Conservation (phyloP, 1,140 invertebrate genomes). For the Bombus breviceps region DNA sequence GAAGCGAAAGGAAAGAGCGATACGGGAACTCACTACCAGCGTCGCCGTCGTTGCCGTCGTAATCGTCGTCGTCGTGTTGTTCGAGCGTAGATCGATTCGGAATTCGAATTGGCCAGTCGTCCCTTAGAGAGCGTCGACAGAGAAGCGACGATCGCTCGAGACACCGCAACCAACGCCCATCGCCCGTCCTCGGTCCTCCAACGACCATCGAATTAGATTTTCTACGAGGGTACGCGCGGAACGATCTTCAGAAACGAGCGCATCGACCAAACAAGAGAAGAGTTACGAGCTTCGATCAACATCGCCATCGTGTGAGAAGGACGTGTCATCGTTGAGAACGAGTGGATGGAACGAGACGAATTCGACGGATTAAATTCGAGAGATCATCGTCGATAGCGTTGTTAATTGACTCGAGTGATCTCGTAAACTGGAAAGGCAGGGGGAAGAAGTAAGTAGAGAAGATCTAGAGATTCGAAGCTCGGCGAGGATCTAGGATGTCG, state of each 20-base stretch:
- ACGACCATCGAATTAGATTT: constrained; percentile 34
- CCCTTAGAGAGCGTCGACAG: constrained; percentile 11
- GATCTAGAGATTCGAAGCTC: neutral
- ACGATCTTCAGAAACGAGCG: constrained; percentile 20
- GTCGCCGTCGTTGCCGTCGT: constrained; percentile 2
- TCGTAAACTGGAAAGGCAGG: neutral
- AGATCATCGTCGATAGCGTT: neutral
- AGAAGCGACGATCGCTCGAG: constrained; percentile 24
- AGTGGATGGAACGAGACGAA: neutral
- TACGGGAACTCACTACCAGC: constrained; percentile 24
- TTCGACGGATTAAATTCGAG: neutral
- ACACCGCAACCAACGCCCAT: constrained; percentile 15
- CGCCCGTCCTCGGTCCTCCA: constrained; percentile 15
- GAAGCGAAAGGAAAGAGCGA: constrained; percentile 46
- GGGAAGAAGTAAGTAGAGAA: neutral
- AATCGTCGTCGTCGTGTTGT: constrained; percentile 25
- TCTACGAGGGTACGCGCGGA: neutral
- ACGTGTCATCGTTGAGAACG: neutral
- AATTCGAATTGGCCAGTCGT: constrained; percentile 44
- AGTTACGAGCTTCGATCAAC: too few relatives aligned
- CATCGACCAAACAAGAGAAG: too few relatives aligned
- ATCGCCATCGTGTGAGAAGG: neutral
- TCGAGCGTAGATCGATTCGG: constrained; percentile 33
- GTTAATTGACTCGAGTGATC: neutral
- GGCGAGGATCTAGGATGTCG: neutral